These are phyloP conservation scores for Cottoperca gobio DNA, from an alignment of 2,797 vertebrate genomes.

Conservation along the genomic window DNA sequence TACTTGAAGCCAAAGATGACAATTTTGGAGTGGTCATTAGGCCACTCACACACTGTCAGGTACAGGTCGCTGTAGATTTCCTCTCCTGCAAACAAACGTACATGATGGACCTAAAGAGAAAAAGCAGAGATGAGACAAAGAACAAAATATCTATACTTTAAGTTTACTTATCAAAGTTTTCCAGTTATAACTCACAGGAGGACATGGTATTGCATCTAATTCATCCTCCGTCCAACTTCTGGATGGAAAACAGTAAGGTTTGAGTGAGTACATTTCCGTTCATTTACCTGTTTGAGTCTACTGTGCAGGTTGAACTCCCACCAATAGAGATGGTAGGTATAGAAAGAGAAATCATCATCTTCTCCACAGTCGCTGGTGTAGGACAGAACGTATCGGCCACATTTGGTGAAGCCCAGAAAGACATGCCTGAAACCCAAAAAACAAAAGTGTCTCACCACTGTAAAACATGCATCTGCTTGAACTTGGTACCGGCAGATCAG, in stretches of 20 bases:
- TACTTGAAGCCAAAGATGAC: constrained; percentile 98
- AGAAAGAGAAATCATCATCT: constrained; percentile 93
- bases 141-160: background rate
- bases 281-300: constrained; percentile 90
- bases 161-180: background rate
- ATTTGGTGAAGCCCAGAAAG: constrained; percentile 97
- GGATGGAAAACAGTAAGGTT: background rate
- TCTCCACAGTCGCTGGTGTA: constrained; percentile 94
- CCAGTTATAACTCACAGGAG: background rate
- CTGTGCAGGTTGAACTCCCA: constrained; percentile 98
- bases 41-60: constrained; percentile 96
- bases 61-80: constrained; percentile 96
- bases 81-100: constrained; percentile 93
- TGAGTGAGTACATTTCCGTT: background rate
- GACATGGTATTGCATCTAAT: background rate
- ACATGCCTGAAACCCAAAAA: constrained; percentile 87
- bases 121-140: background rate
- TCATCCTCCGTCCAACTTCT: too few relatives aligned
- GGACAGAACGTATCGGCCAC: constrained; percentile 93
- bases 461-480: background rate
- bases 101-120: constrained; percentile 89
- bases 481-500: too few relatives aligned
- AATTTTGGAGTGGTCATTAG: constrained; percentile 93
- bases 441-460: background rate
- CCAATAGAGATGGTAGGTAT: constrained; percentile 96